phyloP scores from a whole-genome alignment of 2,797 vertebrate species.

The Micrastur ruficollis region DNA sequence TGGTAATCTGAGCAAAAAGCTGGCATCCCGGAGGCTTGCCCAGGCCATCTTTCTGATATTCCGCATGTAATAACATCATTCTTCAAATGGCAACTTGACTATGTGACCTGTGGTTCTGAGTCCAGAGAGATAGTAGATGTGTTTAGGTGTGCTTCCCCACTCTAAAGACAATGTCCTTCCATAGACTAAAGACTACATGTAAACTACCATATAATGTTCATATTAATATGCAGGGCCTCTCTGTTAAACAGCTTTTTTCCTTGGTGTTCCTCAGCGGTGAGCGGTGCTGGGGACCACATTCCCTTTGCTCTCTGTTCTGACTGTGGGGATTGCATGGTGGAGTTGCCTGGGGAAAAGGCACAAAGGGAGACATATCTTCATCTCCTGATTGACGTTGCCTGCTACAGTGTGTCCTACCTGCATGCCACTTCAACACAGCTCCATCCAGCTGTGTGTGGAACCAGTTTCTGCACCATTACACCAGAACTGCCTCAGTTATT shows the following conservation, averaged over 20 bases:
- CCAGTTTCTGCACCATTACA: not conserved
- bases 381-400: not conserved
- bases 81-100: not conserved
- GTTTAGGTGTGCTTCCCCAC: not conserved
- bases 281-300: not conserved
- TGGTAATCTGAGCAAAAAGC: not conserved
- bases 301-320: not conserved
- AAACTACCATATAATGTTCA: not conserved
- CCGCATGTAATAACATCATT: not conserved
- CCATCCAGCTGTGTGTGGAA: not conserved
- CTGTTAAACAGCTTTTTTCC: not conserved
- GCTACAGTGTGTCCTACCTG: not conserved
- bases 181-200: not conserved
- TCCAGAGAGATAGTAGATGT: not conserved
- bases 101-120: not conserved
- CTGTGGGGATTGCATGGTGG: not conserved
- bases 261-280: not conserved
- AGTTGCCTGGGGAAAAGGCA: not conserved
- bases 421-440: not conserved
- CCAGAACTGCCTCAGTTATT: not conserved
- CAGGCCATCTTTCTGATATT: not conserved
- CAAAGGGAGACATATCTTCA: not conserved
- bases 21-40: not conserved
- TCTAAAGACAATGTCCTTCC: not conserved
- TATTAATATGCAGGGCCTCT: not conserved